These are phyloP conservation scores for Drosophila nasuta DNA, from an alignment of 1,140 invertebrate genomes.

Conservation along the genomic window DNA sequence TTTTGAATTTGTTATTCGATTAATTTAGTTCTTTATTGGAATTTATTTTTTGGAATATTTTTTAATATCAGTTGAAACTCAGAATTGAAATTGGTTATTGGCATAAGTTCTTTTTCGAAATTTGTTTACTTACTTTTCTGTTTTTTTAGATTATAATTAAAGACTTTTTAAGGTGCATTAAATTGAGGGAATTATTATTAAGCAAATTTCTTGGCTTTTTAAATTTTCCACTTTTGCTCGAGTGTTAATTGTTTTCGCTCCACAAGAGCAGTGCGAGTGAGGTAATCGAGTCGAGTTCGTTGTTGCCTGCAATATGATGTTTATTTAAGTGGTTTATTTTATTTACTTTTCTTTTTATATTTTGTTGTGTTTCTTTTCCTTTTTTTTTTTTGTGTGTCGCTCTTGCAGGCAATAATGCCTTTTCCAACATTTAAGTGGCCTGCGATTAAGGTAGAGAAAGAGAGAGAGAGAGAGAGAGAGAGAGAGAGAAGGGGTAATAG, in stretches of 20 bases:
- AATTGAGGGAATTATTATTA: not conserved
- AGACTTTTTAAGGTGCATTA: not conserved
- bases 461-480: not conserved
- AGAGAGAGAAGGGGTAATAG: not conserved
- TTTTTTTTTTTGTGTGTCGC: not conserved
- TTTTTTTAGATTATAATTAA: too few relatives aligned
- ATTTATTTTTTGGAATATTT: too few relatives aligned
- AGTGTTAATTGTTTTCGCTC: slow-evolving; percentile 11
- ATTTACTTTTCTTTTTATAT: too few relatives aligned
- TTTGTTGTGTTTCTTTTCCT: too few relatives aligned
- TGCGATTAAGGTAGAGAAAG: not conserved
- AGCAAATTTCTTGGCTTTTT: not conserved
- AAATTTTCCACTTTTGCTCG: not conserved
- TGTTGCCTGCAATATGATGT: slow-evolving; percentile 6
- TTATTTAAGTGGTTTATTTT: slow-evolving; percentile 3
- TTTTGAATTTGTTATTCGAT: too few relatives aligned
- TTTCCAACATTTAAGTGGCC: slow-evolving; percentile 2
- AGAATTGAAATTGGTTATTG: too few relatives aligned
- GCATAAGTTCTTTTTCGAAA: too few relatives aligned
- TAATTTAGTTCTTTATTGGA: too few relatives aligned
- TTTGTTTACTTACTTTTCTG: too few relatives aligned
- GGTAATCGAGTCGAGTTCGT: not conserved
- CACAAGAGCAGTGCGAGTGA: not conserved
- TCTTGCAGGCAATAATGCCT: not conserved
- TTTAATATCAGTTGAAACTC: too few relatives aligned